Evolutionary conservation across 1,140 invertebrate species (phyloP), one percentile per base, ranked within the genome.

Genomic region (Zaprionus ghesquierei): DNA sequence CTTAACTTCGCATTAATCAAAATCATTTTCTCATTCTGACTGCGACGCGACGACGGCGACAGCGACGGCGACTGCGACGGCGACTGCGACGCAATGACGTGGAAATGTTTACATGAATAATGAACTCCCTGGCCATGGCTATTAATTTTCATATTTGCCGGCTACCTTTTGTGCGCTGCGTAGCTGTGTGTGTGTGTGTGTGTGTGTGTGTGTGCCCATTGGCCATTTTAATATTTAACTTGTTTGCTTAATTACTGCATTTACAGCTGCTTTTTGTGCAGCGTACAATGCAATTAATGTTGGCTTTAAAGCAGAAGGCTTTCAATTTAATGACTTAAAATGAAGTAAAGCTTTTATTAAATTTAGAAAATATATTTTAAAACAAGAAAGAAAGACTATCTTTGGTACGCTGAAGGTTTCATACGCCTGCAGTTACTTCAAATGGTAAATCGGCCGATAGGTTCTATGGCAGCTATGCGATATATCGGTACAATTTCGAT

Each of bases 61-160:
- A n/a, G n/a, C 35, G 9, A 75, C 38, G 61, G n/a, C n/a, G 5
- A 35, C 33, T 35, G 13, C 25, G 41, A 51, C 46, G 35, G 63
- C 33, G 5, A 35, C 33, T 35, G n/a, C 35, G 9, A 75, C 38
- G 61, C 75, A 87, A 77, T 89, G 61, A 79, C 62, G 84, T 79
- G 82, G 62, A 87, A 87, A 82, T 70, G 59, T 72, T 53, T 68
- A 75, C 69, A 58, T 72, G 68, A 62, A 74, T 70, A 87, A 64
- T 66, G 53, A 61, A 64, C 55, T 87, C 59, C 13, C 35, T 15
- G 3, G 5, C 13, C 13, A 1, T 33, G 31, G 61, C 50, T 69
- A 87, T 86, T 86, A 72, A 87, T 86, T 81, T 82, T 70, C 60
- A 70, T 87, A 81, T 87, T 62, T 31, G 68, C 60, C 31, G 20